Evolutionary conservation across 1,140 invertebrate genomes (phyloP), one percentile per base, ranked within the genome.

Genomic region (Pinna nobilis): DNA sequence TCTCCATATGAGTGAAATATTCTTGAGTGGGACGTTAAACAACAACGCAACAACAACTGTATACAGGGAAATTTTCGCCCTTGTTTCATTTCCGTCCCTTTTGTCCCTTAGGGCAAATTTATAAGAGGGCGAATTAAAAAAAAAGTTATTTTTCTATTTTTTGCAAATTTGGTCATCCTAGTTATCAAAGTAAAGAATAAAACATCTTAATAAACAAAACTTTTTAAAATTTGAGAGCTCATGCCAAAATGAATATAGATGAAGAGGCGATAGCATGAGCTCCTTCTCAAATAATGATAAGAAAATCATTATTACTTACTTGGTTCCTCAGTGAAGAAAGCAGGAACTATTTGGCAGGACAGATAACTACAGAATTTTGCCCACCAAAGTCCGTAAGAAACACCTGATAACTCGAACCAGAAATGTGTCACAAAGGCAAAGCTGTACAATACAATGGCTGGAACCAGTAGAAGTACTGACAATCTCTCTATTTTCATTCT

Each of bases 271-370:
- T 20, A 5, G n/a, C 41, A 20, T 30, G 11, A 65, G 0, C 13
- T 49, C 6, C 15, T 44, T 37, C 18, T 23, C 7, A 13, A 32
- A 44, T 47, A 1, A 49, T 25, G 1, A 50, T 47, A 20, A 18
- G 23, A 4, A 49, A n/a, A 23, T 49, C 18, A 49, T n/a, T n/a
- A 28, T 20, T n/a, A 7, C 25, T 57, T 67, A 81, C 79, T 71
- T 67, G 79, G 79, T 65, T 81, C 79, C 63, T 78, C 76, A 7
- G 76, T 74, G 53, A 76, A 81, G 57, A 78, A 74, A 3, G 79
- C 79, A 72, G 79, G 77, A 33, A 81, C 73, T 23, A 81, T 61
- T 39, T 81, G 71, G 61, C 79, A 81, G 23, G 64, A 70, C 13
- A 81, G 74, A 28, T 68, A 65, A 55, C 78, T 74, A 69, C 79